Evolutionary conservation across 2,888 invertebrate genomes (phyloP), one percentile per base, ranked within the genome.

Genomic region (Cheilosia soror): DNA sequence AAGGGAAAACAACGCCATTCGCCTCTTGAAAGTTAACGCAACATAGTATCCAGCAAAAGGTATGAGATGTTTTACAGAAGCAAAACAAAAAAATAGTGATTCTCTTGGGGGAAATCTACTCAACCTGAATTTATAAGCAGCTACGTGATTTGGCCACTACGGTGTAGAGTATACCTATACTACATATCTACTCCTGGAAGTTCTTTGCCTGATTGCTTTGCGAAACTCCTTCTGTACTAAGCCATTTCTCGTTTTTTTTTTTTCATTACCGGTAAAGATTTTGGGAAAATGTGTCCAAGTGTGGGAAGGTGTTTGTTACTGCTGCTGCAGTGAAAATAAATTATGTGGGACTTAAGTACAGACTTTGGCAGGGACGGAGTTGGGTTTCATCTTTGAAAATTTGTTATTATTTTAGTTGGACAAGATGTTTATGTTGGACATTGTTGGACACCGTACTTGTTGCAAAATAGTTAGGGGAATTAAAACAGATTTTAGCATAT

Each of bases 61-160:
- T 25, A 51, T 42, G 47, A 20, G 55, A 57, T 42, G 44, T 49
- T 68, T 62, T 49, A 15, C 20, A 73, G 15, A 62, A 58, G 49
- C 37, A 4, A 44, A 49, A 37, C n/a, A 40, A 51, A 42, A 62
- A 73, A 78, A 58, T 40, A 55, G 58, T 44, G 33, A 27, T 71
- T 85, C 85, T 72, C 81, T 72, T 76, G 81, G 68, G 76, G 47
- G 66, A 77, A 72, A 77, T 68, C 83, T 81, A 85, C 85, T 81
- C 85, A 81, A 81, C 62, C 72, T 81, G 85, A 85, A 85, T 85
- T 77, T 81, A 72, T 85, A 85, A 85, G 80, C 76, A 85, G 85
- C 55, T 77, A 85, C 81, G 85, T 85, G 85, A 81, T 85, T 85
- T 85, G 85, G 81, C 85, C 81, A 81, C 69, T 79, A 69, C 60